Conservation (phyloP, 2,113 vertebrate genomes). For the Dicrurus megarhynchus region DNA sequence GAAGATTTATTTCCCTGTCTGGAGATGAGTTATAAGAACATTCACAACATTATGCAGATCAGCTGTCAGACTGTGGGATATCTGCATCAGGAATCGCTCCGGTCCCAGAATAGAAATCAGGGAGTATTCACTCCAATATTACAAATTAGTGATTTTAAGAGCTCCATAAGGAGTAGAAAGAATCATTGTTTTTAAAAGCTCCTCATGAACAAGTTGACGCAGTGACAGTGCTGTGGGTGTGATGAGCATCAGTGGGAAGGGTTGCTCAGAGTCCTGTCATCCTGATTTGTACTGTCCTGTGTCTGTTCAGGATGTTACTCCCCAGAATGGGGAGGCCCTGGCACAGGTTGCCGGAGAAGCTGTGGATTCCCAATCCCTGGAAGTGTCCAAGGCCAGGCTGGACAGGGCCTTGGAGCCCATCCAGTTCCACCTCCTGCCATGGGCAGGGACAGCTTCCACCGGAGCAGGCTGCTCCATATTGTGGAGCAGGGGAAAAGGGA, state of each 20-base stretch:
- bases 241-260: not conserved
- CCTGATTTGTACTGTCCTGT: not conserved
- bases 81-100: not conserved
- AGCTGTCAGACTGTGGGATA: constrained; percentile 14
- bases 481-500: not conserved
- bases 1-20: not conserved
- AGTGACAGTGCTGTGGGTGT: not conserved
- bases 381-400: too few species aligned
- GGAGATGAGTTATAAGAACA: not conserved
- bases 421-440: not conserved
- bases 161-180: not conserved
- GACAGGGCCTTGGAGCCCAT: not conserved
- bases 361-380: not conserved
- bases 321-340: not conserved
- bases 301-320: not conserved
- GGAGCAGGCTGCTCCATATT: not conserved
- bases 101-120: not conserved
- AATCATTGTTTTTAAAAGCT: not conserved
- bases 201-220: not conserved
- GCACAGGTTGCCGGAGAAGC: not conserved
- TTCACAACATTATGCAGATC: constrained; percentile 12
- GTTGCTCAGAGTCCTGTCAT: not conserved
- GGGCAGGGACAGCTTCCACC: not conserved
- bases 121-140: not conserved
- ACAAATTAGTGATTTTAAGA: not conserved